These are phyloP conservation scores for Pheosia tremula DNA, from an alignment of 2,888 invertebrate species.

Conservation along the genomic window DNA sequence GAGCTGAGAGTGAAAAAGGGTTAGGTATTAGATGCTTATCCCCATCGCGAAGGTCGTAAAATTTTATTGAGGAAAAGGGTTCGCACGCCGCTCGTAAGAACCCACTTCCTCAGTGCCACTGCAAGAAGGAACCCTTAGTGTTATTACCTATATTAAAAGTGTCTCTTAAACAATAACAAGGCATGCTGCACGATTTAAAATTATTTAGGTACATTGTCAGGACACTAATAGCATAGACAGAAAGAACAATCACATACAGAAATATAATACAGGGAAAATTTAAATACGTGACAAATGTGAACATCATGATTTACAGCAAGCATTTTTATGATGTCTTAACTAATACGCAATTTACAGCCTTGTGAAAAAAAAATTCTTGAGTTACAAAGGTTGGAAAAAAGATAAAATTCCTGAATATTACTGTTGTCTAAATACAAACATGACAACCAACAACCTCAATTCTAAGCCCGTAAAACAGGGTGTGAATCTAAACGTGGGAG, in stretches of 20 bases:
- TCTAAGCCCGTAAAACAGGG: constrained; percentile 34
- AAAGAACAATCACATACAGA: too few relatives aligned
- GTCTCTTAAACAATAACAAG: too few relatives aligned
- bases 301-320: too few relatives aligned
- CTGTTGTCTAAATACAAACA: constrained; percentile 21
- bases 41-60: constrained; percentile 1
- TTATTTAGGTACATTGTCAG: too few relatives aligned
- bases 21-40: not conserved
- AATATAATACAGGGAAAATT: too few relatives aligned
- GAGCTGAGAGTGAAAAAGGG: not conserved
- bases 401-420: not conserved
- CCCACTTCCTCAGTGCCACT: not conserved
- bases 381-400: not conserved
- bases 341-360: not conserved
- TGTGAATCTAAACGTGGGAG: constrained; percentile 25
- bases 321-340: too few relatives aligned
- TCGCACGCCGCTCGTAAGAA: not conserved
- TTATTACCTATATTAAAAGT: constrained; percentile 13
- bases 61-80: not conserved
- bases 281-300: too few relatives aligned
- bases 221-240: too few relatives aligned
- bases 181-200: too few relatives aligned
- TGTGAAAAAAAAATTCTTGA: not conserved
- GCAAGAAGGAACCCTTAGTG: not conserved
- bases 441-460: constrained; percentile 33